These are phyloP conservation scores for Drosophila pseudotalamancana DNA, from an alignment of 2,888 invertebrate species.

Conservation along the genomic window DNA sequence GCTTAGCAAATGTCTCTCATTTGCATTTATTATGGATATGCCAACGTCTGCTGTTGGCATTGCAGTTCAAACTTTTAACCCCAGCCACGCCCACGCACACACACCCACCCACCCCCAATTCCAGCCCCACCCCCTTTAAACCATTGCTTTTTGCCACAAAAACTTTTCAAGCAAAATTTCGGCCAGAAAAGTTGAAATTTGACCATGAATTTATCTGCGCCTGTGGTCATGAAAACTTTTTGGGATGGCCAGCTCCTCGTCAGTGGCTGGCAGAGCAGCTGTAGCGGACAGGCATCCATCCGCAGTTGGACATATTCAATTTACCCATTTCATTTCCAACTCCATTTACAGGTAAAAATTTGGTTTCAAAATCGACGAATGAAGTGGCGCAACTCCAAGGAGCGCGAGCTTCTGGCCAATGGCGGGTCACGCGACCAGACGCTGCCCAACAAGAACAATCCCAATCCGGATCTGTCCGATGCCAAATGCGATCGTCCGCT, in stretches of 20 bases:
- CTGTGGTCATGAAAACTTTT: conserved; percentile 64
- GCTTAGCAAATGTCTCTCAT: conserved; percentile 75
- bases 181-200: conserved; percentile 44
- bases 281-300: conserved; percentile 61
- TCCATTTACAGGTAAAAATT: conserved; percentile 86
- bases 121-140: background rate
- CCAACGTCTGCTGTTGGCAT: conserved; percentile 74
- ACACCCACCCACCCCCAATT: background rate
- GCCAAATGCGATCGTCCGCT: conserved; percentile 92
- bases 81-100: conserved; percentile 66
- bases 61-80: conserved; percentile 72
- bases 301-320: conserved; percentile 46
- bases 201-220: conserved; percentile 57
- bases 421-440: conserved; percentile 98
- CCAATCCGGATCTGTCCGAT: conserved; percentile 96
- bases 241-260: conserved; percentile 1
- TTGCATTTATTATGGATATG: conserved; percentile 80
- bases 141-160: conserved; percentile 32
- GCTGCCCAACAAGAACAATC: conserved; percentile 97
- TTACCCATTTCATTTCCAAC: conserved; percentile 58
- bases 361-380: conserved; percentile 98
- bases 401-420: conserved; percentile 95
- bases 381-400: conserved; percentile 99
- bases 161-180: conserved; percentile 36
- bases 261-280: conserved; percentile 14